phyloP scores from a whole-genome alignment of 2,888 invertebrate species.

The Cerceris rybyensis region DNA sequence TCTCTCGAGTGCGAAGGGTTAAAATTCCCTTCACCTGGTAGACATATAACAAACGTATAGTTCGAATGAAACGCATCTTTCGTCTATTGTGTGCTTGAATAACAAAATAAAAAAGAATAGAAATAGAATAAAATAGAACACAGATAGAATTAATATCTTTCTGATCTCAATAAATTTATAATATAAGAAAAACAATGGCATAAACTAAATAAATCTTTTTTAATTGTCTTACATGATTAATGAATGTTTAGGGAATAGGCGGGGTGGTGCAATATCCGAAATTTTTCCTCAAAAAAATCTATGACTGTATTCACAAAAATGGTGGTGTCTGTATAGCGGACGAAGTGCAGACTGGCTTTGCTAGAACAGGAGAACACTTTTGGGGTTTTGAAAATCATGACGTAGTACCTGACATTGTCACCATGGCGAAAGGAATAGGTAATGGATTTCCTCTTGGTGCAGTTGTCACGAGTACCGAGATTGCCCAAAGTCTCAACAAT shows the following conservation, averaged over 20 bases:
- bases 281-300: slow-evolving; percentile 91
- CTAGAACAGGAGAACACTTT: slow-evolving; percentile 95
- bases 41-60: no score
- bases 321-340: slow-evolving; percentile 96
- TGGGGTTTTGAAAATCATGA: slow-evolving; percentile 98
- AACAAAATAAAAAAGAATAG: no score
- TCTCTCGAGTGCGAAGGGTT: no score
- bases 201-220: background rate
- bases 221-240: slow-evolving; percentile 3
- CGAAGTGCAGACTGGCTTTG: slow-evolving; percentile 99
- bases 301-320: slow-evolving; percentile 88
- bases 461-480: slow-evolving; percentile 94
- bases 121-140: no score
- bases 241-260: slow-evolving; percentile 88
- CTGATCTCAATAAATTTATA: background rate
- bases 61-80: no score
- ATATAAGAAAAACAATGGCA: no score
- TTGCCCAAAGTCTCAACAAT: slow-evolving; percentile 89
- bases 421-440: slow-evolving; percentile 97
- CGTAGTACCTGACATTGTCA: slow-evolving; percentile 95
- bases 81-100: no score
- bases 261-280: slow-evolving; percentile 96
- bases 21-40: no score
- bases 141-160: background rate
- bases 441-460: slow-evolving; percentile 98